Percentiles rank a stretch among this genome's conserved stretches.
Conservation (phyloP, 2,888 invertebrate genomes). For the Caenorhabditis sulstoni region DNA sequence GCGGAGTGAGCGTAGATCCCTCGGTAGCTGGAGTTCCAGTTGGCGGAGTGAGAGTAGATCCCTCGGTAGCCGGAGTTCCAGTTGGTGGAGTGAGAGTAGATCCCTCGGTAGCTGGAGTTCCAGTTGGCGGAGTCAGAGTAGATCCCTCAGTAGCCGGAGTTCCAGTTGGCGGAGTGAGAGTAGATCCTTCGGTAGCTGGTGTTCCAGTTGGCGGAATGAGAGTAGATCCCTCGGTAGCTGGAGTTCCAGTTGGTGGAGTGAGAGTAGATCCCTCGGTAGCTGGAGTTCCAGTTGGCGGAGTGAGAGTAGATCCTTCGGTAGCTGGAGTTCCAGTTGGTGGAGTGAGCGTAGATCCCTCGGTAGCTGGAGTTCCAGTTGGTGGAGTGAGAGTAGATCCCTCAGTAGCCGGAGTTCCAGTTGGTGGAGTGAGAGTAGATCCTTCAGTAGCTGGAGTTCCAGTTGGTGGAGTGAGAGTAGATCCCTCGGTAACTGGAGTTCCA, state of each 20-base stretch:
- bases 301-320: not conserved
- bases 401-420: constrained; percentile 1
- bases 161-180: constrained; percentile 3
- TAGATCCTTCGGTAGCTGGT: not conserved
- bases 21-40: constrained; percentile 11
- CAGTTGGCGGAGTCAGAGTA: constrained; percentile 1
- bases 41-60: not conserved
- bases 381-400: not conserved
- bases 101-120: not conserved
- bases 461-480: not conserved
- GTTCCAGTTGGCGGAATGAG: not conserved
- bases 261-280: not conserved
- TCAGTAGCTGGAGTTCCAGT: constrained; percentile 8
- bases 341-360: not conserved
- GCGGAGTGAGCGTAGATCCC: not conserved
- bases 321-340: not conserved
- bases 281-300: constrained; percentile 1
- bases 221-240: not conserved
- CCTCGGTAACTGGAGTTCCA: not conserved
- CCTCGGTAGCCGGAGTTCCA: not conserved
- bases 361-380: constrained; percentile 11
- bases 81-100: not conserved
- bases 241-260: not conserved
- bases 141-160: not conserved
- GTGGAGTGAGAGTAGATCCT: not conserved